A percentile compares a stretch with the other conserved stretches of the same genome.
phyloP scores from a whole-genome alignment of 2,797 vertebrate genomes.

The Ctenopoma kingsleyae region DNA sequence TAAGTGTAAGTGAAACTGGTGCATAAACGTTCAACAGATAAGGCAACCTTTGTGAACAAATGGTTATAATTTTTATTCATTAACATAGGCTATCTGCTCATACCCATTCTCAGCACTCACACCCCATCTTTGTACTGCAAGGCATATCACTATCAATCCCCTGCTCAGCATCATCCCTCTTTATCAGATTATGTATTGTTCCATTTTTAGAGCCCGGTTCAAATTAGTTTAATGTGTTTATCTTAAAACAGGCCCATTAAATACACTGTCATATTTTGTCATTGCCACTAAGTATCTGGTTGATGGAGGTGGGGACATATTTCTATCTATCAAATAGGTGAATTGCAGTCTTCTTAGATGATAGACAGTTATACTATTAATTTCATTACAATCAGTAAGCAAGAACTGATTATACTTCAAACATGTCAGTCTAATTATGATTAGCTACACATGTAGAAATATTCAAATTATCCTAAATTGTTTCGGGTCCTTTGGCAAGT shows the following conservation, averaged over 20 bases:
- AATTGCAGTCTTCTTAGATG: constrained; percentile 28
- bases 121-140: constrained; percentile 12
- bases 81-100: not conserved
- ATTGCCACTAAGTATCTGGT: constrained; percentile 42
- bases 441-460: constrained; percentile 8
- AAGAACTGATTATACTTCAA: constrained; percentile 38
- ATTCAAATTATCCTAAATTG: constrained; percentile 26
- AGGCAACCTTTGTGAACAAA: not conserved
- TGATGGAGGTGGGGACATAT: constrained; percentile 23
- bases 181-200: constrained; percentile 59
- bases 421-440: constrained; percentile 28
- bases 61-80: too few relatives aligned
- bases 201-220: constrained; percentile 66
- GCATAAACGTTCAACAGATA: not conserved
- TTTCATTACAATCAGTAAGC: constrained; percentile 29
- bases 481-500: constrained; percentile 6
- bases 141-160: constrained; percentile 28
- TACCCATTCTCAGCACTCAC: constrained; percentile 1
- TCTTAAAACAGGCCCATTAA: constrained; percentile 66
- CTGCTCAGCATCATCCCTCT: constrained; percentile 10
- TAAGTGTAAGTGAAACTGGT: too few relatives aligned
- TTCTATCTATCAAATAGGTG: constrained; percentile 37
- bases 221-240: constrained; percentile 75
- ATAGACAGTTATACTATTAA: not conserved
- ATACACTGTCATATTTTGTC: constrained; percentile 57